Evolutionary conservation across 2,888 invertebrate genomes (phyloP), one percentile per base, ranked within the genome.

Genomic region (Cynaeus angustus): DNA sequence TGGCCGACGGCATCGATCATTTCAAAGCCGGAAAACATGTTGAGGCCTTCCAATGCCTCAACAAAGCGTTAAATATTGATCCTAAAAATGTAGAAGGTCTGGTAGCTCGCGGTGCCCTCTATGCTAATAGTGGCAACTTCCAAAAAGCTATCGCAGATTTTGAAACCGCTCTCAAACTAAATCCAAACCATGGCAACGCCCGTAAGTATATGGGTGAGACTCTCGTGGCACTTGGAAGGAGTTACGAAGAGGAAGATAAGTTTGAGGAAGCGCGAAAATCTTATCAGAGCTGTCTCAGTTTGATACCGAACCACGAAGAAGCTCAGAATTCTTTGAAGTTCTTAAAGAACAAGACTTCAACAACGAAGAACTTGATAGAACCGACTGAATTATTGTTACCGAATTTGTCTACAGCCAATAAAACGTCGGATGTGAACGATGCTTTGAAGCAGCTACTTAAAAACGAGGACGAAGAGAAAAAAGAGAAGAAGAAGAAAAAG

Each of bases 181-280:
- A 98, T 85, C 93, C 94, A 0, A 93, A 91, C 72, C 98, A 98
- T 85, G 92, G 92, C 1, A 98, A 98, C 86, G 98, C 97, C 30
- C 91, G 94, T 66, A 97, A 96, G 84, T 98, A 98, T 86, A 91
- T 97, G 88, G 94, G 96, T 30, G 97, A 98, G 85, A 98, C 97
- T 0, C 86, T 97, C 46, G 94, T 97, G 0, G 97, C 97, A 0
- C 86, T 94, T 55, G 97, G 95, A 33, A 90, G 95, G 53, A 95
- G 95, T 81, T 94, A 93, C 82, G 95, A 96, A 82, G 95, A 95
- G 77, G 94, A 94, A 76, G 94, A 93, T 80, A 94, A 95, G 78
- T 89, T 93, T 59, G 92, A 94, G 1, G 95, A 95, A 75, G 95
- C 96, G 0, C 88, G 93, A 66, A 94, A 94, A 77, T 93, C 94